These are phyloP conservation scores for Ibidorhyncha struthersii DNA, from an alignment of 2,113 vertebrate species.

Conservation along the genomic window DNA sequence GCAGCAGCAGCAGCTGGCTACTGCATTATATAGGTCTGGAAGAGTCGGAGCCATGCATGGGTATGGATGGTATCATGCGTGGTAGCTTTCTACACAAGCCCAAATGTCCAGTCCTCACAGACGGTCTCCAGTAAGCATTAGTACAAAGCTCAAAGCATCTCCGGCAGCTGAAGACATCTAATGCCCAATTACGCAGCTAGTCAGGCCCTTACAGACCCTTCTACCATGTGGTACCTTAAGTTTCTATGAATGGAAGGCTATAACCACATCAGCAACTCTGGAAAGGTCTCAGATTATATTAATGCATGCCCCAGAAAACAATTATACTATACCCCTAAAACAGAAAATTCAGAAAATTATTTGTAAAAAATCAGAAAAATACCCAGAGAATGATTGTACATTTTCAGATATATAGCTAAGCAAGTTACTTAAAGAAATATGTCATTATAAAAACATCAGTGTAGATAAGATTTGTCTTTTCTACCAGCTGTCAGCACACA, in stretches of 20 bases:
- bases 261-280: not conserved
- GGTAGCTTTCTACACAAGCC: fast-evolving
- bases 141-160: not conserved
- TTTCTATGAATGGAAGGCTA: not conserved
- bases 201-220: not conserved
- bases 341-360: not conserved
- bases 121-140: not conserved
- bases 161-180: not conserved
- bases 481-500: not conserved
- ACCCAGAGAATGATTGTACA: not conserved
- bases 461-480: not conserved
- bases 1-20: not conserved
- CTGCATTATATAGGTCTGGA: fast-evolving
- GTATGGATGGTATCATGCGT: fast-evolving
- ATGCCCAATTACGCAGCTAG: not conserved
- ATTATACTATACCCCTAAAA: fast-evolving
- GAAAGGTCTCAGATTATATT: not conserved
- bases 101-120: not conserved
- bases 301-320: not conserved
- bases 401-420: not conserved
- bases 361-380: not conserved
- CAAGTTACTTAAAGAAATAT: not conserved
- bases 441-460: not conserved
- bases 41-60: too few species aligned
- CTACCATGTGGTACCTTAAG: not conserved